Evolutionary conservation across 2,113 vertebrate species (phyloP).

Genomic region (Dromiciops gliroides): DNA sequence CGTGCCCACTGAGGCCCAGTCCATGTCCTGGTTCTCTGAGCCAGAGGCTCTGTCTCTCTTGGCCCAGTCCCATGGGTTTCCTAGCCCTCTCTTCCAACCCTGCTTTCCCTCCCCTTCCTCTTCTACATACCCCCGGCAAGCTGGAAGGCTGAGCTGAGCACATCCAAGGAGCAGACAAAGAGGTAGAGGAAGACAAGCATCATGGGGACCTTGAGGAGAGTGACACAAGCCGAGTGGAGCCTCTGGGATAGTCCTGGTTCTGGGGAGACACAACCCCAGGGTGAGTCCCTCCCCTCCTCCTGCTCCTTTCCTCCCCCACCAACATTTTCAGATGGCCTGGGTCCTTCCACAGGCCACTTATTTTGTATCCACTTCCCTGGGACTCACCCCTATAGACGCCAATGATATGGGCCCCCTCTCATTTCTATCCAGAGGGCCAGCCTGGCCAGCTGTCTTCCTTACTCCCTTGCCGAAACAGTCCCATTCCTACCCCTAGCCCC

Average conservation of each 20-base stretch:
- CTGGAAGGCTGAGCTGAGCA: conserved; percentile 96
- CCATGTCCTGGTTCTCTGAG: not conserved
- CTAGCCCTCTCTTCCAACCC: not conserved
- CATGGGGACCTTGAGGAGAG: conserved; percentile 88
- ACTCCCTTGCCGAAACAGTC: not conserved
- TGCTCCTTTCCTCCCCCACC: not conserved
- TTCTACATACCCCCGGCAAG: conserved; percentile 90
- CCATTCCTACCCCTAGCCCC: not conserved
- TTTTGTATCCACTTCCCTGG: not conserved
- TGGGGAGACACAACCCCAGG: not conserved
- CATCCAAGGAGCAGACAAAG: conserved; percentile 95
- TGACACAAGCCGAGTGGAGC: conserved; percentile 57
- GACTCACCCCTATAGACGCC: not conserved
- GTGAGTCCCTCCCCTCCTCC: not conserved
- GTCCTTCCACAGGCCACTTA: not conserved
- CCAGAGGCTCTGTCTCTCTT: not conserved
- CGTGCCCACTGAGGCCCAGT: not conserved
- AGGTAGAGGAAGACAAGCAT: conserved; percentile 92
- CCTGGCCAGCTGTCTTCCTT: not conserved
- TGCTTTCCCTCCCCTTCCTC: not conserved
- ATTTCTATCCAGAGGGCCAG: not conserved
- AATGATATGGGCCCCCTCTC: not conserved
- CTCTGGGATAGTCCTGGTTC: conserved; percentile 29
- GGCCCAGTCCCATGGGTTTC: not conserved
- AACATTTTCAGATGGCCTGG: not conserved